phyloP scores from a whole-genome alignment of 2,888 invertebrate genomes.

The Drosophila falleni region DNA sequence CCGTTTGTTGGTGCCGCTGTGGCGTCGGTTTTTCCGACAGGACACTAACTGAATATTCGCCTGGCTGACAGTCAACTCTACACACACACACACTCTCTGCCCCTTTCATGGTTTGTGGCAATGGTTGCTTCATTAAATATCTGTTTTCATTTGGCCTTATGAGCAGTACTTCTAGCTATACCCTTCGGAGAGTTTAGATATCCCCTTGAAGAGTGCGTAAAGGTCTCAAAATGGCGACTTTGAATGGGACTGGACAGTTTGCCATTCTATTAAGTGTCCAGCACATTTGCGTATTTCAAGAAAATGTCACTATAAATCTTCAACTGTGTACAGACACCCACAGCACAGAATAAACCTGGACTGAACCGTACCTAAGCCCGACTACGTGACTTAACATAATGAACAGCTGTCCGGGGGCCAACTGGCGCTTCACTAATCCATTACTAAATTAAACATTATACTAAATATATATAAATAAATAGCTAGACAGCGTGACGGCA shows the following conservation, averaged over 20 bases:
- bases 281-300: conserved; percentile 54
- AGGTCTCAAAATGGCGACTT: conserved; percentile 31
- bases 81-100: background rate
- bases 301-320: conserved; percentile 80
- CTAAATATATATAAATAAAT: conserved; percentile 80
- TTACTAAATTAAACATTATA: conserved; percentile 84
- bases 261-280: conserved; percentile 33
- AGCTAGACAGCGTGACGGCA: conserved; percentile 79
- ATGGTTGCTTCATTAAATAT: conserved; percentile 71
- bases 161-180: conserved; percentile 6
- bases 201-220: background rate
- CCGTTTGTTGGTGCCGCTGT: conserved; percentile 15
- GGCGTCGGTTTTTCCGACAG: conserved; percentile 23
- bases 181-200: background rate
- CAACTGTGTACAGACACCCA: conserved; percentile 37
- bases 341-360: conserved; percentile 6
- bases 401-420: conserved; percentile 48
- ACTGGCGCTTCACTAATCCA: conserved; percentile 77
- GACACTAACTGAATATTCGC: conserved; percentile 32
- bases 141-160: conserved; percentile 43
- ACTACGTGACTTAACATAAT: conserved; percentile 80
- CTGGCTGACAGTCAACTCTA: conserved; percentile 2
- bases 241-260: conserved; percentile 4
- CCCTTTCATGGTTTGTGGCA: conserved; percentile 25
- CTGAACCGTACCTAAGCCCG: conserved; percentile 6